Base-by-base conservation (phyloP, 1,140 invertebrate genomes). In the Halictus rubicundus region DNA sequence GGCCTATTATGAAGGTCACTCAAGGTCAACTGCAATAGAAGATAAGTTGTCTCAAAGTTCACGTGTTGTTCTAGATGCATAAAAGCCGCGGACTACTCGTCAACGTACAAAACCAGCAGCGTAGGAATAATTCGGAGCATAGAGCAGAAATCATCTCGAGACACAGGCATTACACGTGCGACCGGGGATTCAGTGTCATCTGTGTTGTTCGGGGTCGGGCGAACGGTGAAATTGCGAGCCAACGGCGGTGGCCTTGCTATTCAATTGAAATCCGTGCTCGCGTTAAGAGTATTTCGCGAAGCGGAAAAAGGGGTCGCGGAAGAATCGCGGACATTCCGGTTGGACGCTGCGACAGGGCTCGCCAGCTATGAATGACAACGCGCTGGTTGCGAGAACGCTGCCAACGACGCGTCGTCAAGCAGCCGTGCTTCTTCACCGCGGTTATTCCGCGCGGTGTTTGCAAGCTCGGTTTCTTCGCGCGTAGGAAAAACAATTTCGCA, bases 101-200 rank as follows among this genome's bases (percentile, higher is more conserved):
- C n/a, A n/a, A n/a, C n/a, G n/a, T n/a, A n/a, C n/a, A n/a, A n/a
- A n/a, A n/a, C n/a, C n/a, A n/a, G n/a, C n/a, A n/a, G n/a, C n/a
- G n/a, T n/a, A n/a, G n/a, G n/a, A n/a, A n/a, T n/a, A n/a, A n/a
- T n/a, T n/a, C n/a, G n/a, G n/a, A n/a, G n/a, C n/a, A 39, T 8
- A 80, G 54, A 74, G 42, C 49, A 54, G 66, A 8, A 25, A n/a
- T n/a, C n/a, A n/a, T n/a, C n/a, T 52, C 23, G 70, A 57, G 83
- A 68, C 61, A 37, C 49, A 25, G 23, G 59, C 54, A 54, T 57
- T 71, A 54, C 59, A 83, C 42, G 61, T 68, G 37, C 71, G 49
- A 83, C 83, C 27, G 77, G 21, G 60, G 83, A 83, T 82, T 75
- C 57, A 80, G 82, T 66, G 81, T 71, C 49, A 37, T n/a, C 6